Percentiles rank a stretch among this genome's conserved stretches.
phyloP scores from a whole-genome alignment of 1,140 invertebrate genomes.

The Drosophila novamexicana region DNA sequence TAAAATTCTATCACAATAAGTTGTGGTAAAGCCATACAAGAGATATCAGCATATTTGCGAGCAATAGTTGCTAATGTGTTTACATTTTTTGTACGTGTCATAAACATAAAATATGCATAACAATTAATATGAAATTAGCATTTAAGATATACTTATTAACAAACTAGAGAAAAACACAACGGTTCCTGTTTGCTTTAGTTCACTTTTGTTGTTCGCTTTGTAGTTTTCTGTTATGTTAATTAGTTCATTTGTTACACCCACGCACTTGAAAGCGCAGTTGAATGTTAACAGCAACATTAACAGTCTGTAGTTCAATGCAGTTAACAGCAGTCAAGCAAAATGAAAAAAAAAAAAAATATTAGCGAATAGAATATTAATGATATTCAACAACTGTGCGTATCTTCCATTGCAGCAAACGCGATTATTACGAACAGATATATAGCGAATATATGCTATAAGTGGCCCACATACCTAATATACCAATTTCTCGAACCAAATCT shows the following conservation, averaged over 20 bases:
- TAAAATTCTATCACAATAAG: conserved; percentile 88
- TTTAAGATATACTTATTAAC: conserved; percentile 30
- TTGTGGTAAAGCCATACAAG: conserved; percentile 85
- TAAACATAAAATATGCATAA: conserved; percentile 44
- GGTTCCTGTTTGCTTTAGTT: conserved; percentile 69
- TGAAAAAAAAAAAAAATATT: background rate
- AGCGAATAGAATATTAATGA: conserved; percentile 26
- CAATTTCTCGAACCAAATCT: conserved; percentile 33
- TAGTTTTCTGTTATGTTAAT: conserved; percentile 54
- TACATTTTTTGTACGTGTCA: conserved; percentile 63
- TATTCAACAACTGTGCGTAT: conserved; percentile 57
- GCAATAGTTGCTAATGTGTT: conserved; percentile 46
- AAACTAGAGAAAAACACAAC: conserved; percentile 48
- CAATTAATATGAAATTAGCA: conserved; percentile 29
- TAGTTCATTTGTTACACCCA: conserved; percentile 74
- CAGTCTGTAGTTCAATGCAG: conserved; percentile 59
- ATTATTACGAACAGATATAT: conserved; percentile 78
- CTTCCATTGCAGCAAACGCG: conserved; percentile 82
- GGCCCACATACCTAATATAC: conserved; percentile 41
- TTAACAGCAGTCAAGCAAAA: conserved; percentile 27
- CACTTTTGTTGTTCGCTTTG: conserved; percentile 63
- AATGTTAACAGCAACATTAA: conserved; percentile 49
- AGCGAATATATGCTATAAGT: conserved; percentile 76
- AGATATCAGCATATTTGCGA: conserved; percentile 11
- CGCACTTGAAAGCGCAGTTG: conserved; percentile 61